Percentiles rank a stretch among this genome's conserved stretches.
These are phyloP conservation scores for Torymus tubicola DNA, from an alignment of 2,888 invertebrate genomes.

Conservation along the genomic window DNA sequence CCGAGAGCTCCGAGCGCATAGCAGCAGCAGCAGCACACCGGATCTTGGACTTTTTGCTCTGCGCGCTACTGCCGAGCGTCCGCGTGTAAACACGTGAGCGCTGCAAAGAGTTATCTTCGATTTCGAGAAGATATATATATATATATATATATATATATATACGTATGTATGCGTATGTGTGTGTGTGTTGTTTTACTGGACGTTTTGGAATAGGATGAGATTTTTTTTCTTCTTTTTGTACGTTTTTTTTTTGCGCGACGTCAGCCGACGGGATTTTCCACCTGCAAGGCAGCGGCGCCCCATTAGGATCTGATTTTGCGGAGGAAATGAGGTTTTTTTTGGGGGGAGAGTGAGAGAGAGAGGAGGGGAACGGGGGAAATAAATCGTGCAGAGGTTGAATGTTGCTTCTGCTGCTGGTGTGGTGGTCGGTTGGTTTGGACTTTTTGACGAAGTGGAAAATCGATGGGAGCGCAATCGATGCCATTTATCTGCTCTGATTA, in stretches of 20 bases:
- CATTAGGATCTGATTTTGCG: constrained; percentile 17
- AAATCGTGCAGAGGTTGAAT: too few species aligned
- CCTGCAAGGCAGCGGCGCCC: not conserved
- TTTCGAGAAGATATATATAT: constrained; percentile 17
- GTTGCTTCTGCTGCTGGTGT: too few species aligned
- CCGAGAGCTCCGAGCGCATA: not conserved
- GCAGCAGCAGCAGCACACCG: constrained; percentile 29
- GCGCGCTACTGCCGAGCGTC: not conserved
- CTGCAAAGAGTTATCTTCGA: constrained; percentile 34
- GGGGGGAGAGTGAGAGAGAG: not conserved
- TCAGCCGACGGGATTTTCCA: not conserved
- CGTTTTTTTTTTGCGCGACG: not conserved
- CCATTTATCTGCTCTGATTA: too few species aligned
- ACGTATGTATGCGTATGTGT: too few species aligned
- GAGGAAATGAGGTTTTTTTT: constrained; percentile 19
- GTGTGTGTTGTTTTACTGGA: not conserved
- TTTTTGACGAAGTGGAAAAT: not conserved
- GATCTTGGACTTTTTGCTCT: constrained; percentile 37
- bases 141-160: too few species aligned
- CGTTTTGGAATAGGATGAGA: constrained; percentile 4
- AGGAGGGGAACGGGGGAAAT: not conserved
- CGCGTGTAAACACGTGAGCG: not conserved
- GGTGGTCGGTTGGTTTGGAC: not conserved
- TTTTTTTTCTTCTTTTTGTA: not conserved
- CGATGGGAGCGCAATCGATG: not conserved